Evolutionary conservation across 2,113 vertebrate genomes (phyloP).

Genomic region (Antennarius striatus): DNA sequence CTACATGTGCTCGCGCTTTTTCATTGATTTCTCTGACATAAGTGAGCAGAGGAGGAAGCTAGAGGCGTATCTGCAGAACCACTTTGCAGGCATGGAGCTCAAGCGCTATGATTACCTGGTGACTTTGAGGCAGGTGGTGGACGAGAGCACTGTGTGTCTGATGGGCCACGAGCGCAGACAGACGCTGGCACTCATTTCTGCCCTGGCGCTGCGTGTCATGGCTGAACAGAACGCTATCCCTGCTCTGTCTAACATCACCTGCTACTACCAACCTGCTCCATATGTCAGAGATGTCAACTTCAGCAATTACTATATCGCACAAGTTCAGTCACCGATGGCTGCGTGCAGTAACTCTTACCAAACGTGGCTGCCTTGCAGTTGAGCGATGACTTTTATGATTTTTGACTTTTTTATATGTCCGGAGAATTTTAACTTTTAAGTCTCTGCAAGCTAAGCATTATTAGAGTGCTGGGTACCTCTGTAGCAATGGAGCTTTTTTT

Average conservation of each 20-base stretch:
- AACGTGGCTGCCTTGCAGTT: slow-evolving; percentile 94
- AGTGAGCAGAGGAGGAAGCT: slow-evolving; percentile 89
- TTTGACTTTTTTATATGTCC: background rate
- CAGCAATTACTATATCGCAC: slow-evolving; percentile 90
- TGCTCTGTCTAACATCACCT: slow-evolving; percentile 87
- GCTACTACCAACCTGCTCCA: slow-evolving; percentile 89
- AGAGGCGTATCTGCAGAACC: slow-evolving; percentile 92
- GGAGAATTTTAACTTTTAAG: slow-evolving; percentile 28
- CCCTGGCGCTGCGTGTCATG: slow-evolving; percentile 86
- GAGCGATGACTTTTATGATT: slow-evolving; percentile 70
- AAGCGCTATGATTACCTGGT: slow-evolving; percentile 91
- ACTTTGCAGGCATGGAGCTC: slow-evolving; percentile 88
- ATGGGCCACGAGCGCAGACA: slow-evolving; percentile 95
- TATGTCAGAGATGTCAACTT: slow-evolving; percentile 86
- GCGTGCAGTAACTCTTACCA: slow-evolving; percentile 87
- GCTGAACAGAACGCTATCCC: slow-evolving; percentile 90
- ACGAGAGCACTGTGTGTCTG: slow-evolving; percentile 95
- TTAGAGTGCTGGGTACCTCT: slow-evolving; percentile 30
- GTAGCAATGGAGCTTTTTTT: slow-evolving; percentile 49
- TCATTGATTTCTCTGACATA: slow-evolving; percentile 95
- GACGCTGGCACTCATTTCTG: slow-evolving; percentile 90
- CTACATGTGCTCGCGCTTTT: slow-evolving; percentile 98
- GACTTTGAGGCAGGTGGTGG: slow-evolving; percentile 89
- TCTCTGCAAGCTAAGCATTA: slow-evolving; percentile 24
- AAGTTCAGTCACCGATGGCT: slow-evolving; percentile 85